Evolutionary conservation across 2,888 invertebrate genomes (phyloP).

Genomic region (Scaptomyza cyrtandrae): DNA sequence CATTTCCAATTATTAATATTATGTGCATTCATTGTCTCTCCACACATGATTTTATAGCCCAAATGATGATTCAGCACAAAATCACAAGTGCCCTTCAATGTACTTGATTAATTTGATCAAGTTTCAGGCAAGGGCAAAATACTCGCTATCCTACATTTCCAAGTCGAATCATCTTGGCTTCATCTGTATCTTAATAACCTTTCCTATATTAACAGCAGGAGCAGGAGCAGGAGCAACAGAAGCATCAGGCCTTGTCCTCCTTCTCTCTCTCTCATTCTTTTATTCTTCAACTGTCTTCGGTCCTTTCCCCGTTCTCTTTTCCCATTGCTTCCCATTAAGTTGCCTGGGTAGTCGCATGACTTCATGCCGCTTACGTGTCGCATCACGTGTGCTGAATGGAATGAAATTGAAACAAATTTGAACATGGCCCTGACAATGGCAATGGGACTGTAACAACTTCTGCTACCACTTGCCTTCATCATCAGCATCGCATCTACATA

Average conservation of each 20-base stretch:
- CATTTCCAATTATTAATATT: slow-evolving; percentile 82
- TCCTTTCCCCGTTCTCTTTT: neutral
- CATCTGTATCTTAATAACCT: slow-evolving; percentile 73
- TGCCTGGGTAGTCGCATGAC: slow-evolving; percentile 57
- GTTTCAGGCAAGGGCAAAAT: slow-evolving; percentile 40
- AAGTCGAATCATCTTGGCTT: slow-evolving; percentile 24
- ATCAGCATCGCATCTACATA: slow-evolving; percentile 63
- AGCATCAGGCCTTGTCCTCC: slow-evolving; percentile 22
- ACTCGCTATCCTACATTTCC: neutral
- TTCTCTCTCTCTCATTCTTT: neutral
- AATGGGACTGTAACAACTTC: slow-evolving; percentile 34
- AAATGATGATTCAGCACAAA: slow-evolving; percentile 67
- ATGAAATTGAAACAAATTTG: slow-evolving; percentile 79
- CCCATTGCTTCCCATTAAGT: neutral
- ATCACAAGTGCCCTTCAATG: slow-evolving; percentile 64
- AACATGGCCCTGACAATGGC: slow-evolving; percentile 61
- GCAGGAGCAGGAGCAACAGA: no score
- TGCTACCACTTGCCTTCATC: slow-evolving; percentile 2
- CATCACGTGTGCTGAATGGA: slow-evolving; percentile 42
- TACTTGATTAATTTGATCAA: slow-evolving; percentile 80
- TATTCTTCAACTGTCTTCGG: neutral
- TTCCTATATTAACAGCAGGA: slow-evolving; percentile 63
- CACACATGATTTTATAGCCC: slow-evolving; percentile 70
- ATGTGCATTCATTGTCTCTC: slow-evolving; percentile 73
- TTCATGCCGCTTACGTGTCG: slow-evolving; percentile 78